Evolutionary conservation across 2,888 invertebrate genomes (phyloP), one percentile per base, ranked within the genome.

Genomic region (Automeris io): DNA sequence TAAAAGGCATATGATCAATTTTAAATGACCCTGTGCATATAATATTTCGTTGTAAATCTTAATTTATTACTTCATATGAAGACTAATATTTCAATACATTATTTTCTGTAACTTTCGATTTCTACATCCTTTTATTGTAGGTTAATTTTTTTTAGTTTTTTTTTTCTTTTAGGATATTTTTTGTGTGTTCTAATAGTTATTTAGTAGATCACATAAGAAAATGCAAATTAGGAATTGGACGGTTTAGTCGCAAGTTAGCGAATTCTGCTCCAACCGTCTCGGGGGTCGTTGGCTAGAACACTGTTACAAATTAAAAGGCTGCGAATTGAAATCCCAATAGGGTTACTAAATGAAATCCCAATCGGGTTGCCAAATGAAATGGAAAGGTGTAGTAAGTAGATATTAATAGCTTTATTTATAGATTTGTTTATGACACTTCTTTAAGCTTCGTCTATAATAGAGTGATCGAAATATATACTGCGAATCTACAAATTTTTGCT

Each of bases 221-320:
- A 29, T 29, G 16, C 4, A 29, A 29, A 29, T 16, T 16, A 29
- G 6, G 2, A 16, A 29, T 29, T 13, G 16, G 16, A 29, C 29
- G 13, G n/a, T n/a, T n/a, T n/a, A 16, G 16, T 29, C 16, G 16
- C n/a, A 16, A 29, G 29, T 16, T 16, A 29, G 16, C 29, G 29
- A 29, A 29, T 16, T 29, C 16, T n/a, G 16, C 16, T n/a, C 24
- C 5, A 16, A 29, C 29, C 8, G 29, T 16, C 29, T 29, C 29
- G 16, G 29, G 29, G 29, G 13, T 29, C 29, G 16, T 29, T 29
- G 29, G 29, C 16, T 29, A 29, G 29, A 29, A 29, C 29, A 29
- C 6, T 29, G 29, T 5, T 16, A 13, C 16, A 29, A 29, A 29
- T 29, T 29, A 7, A 2, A 16, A n/a, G 29, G 16, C 16, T 5